Conservation (phyloP, 1,140 invertebrate species). For the Drosophila pectinifera region DNA sequence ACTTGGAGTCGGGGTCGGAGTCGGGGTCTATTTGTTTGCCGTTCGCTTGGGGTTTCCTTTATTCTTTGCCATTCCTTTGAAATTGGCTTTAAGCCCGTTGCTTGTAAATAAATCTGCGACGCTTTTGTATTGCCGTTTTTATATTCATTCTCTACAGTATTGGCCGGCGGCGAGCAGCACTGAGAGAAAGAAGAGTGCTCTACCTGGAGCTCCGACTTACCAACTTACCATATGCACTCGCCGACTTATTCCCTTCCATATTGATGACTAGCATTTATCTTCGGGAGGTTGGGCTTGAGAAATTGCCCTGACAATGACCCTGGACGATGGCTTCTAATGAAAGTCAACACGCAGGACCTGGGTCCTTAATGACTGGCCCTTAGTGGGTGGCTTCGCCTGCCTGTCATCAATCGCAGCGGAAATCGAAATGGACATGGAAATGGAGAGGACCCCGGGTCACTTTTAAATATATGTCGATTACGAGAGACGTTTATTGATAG, state of each 20-base stretch:
- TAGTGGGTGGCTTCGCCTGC: conserved; percentile 15
- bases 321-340: conserved; percentile 45
- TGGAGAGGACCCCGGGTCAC: neutral
- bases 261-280: conserved; percentile 65
- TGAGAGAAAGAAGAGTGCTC: too few relatives aligned
- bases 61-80: conserved; percentile 64
- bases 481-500: conserved; percentile 38
- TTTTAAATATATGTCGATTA: conserved; percentile 46
- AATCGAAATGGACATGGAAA: conserved; percentile 13
- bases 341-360: conserved; percentile 60
- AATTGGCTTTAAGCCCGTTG: conserved; percentile 76
- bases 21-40: conserved; percentile 44
- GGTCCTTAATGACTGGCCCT: conserved; percentile 24
- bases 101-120: conserved; percentile 70
- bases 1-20: neutral
- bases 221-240: conserved; percentile 19
- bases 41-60: conserved; percentile 53
- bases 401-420: conserved; percentile 26
- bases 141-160: conserved; percentile 25
- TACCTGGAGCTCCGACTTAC: too few relatives aligned
- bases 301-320: conserved; percentile 44
- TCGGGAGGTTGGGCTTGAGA: conserved; percentile 40
- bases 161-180: conserved; percentile 3
- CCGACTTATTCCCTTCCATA: conserved; percentile 27
- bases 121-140: conserved; percentile 60